Base-by-base conservation (phyloP, 2,888 invertebrate genomes). In the Eupsilia transversa region DNA sequence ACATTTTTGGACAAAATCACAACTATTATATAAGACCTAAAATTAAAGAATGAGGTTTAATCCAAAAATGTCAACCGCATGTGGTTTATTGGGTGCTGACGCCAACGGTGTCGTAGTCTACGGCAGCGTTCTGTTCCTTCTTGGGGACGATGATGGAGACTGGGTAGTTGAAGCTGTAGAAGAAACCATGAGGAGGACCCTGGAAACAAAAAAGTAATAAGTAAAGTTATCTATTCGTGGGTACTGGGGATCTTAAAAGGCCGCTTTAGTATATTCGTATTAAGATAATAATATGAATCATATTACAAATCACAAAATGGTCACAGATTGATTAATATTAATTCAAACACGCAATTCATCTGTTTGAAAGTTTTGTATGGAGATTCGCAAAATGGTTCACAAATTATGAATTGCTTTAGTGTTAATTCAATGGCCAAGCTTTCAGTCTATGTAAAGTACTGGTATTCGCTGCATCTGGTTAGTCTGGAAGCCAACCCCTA, bases 131-230 rank as follows among this genome's bases (percentile, higher is more conserved):
- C 5, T 85, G 80, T 5, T 89, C 92, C 61, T 87, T 94, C 91
- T 96, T 96, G 63, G 92, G 89, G 3, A 91, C 91, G 56, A 96
- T 93, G 77, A 94, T 92, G 83, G 94, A 97, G n/a, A 97, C 97
- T 41, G 97, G 97, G 92, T 98, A 98, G 86, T 97, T 97, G 93
- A 97, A 97, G 87, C 96, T 97, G 93, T 98, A 98, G 96, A 97
- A 98, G 96, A 98, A 98, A 68, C 98, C 98, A 88, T 97, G 97
- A 67, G 98, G 97, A 33, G 97, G 97, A 59, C 97, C 96, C 96
- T 96, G 93, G 2, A 87, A 87, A 61, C 10, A 81, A 66, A 67
- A 77, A 1, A 52, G 20, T 10, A 54, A 54, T 35, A 0, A n/a
- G 12, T 35, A 35, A 52, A n/a, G n/a, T 12, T 41, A 20, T 43